A percentile compares a stretch with the other conserved stretches of the same genome.
phyloP scores from a whole-genome alignment of 2,888 invertebrate genomes.

The Drosophila quasianomalipes region DNA sequence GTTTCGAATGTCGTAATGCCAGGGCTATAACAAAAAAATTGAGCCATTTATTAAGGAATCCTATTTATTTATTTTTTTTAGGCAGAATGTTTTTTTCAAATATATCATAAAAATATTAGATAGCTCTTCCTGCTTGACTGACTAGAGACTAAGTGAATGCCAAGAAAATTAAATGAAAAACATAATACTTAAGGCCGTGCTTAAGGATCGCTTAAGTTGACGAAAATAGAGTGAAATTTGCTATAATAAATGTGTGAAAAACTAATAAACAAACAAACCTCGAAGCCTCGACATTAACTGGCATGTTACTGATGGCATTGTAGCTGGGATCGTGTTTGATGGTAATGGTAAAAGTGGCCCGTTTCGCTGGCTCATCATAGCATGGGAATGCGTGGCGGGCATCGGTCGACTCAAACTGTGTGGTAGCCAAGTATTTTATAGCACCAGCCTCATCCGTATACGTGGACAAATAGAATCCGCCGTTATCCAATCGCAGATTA shows the following conservation, averaged over 20 bases:
- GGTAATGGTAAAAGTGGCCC: constrained; percentile 87
- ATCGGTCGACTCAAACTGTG: constrained; percentile 89
- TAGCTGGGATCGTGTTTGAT: constrained; percentile 77
- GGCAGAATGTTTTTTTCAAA: background rate
- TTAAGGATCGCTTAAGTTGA: background rate
- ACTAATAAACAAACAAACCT: constrained; percentile 39
- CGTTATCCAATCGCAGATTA: constrained; percentile 87
- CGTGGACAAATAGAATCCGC: constrained; percentile 88
- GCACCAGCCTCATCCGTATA: constrained; percentile 82
- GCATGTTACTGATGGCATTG: constrained; percentile 86
- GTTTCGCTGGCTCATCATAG: constrained; percentile 89
- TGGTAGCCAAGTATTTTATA: constrained; percentile 87
- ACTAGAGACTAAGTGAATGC: background rate
- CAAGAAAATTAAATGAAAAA: background rate
- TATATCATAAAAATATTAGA: background rate
- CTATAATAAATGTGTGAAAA: background rate
- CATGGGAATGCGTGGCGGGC: constrained; percentile 91
- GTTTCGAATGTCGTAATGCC: constrained; percentile 83
- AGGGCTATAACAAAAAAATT: background rate
- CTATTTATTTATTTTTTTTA: background rate
- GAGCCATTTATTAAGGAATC: background rate
- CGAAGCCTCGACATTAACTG: constrained; percentile 47
- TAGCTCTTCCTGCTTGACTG: background rate
- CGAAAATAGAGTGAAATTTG: background rate
- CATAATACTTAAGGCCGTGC: background rate